Evolutionary conservation across 2,113 vertebrate species (phyloP), one percentile per base, ranked within the genome.

Genomic region (Alectura lathami): DNA sequence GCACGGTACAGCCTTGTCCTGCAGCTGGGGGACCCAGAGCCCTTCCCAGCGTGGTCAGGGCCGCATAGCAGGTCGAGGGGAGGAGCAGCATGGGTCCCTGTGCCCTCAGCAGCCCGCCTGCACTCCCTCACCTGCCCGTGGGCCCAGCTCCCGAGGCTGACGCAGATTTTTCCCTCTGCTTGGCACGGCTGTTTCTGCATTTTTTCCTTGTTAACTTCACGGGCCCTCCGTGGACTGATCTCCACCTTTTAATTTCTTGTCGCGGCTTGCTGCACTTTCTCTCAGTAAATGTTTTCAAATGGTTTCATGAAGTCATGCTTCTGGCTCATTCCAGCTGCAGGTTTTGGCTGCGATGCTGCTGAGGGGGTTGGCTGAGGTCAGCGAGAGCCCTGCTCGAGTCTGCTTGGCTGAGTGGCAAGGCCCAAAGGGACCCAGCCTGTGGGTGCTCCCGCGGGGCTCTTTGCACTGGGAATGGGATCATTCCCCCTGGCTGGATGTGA

Each of bases 331-430:
- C 34, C 91, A 80, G 74, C 94, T 91, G 91, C 88, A 95, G 67
- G 2, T 93, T 94, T 97, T 96, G 96, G 93, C 91, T 77, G 83
- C 1, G 1, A 1, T 40, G 56, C 86, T 89, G 47, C 87, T 78
- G 51, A 72, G 82, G 56, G 93, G 96, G 93, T 96, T 93, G 93
- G 80, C 43, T 95, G 93, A 98, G 96, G 97, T 67, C 80, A 95
- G 62, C 1, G 20, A 88, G 87, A 72, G 43, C 76, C 86, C 90
- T 94, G 57, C 34, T 43, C 3, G 29, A 12, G 11, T 32, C 30
- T 32, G 54, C 54, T 30, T 17, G 32, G 48, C 21, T n/a, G n/a
- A n/a, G n/a, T n/a, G n/a, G n/a, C 75, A 53, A 50, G 83, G 83
- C 88, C 56, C 27, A 32, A 42, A 75, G 63, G 40, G n/a, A 68